Base-by-base conservation (phyloP, 2,888 invertebrate genomes). In the Galeruca laticollis region DNA sequence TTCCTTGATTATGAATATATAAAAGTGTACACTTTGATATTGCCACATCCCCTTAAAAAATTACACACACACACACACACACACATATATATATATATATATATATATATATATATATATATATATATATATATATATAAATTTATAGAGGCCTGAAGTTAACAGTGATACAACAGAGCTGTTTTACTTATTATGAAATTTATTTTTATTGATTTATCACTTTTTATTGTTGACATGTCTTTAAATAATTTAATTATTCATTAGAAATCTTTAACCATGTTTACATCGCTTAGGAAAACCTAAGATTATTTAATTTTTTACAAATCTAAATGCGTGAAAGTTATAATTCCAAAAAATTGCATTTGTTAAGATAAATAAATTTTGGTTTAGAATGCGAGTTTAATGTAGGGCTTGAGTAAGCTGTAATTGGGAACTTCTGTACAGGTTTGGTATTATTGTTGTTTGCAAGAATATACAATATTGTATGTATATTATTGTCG, bases 261-360 rank as follows among this genome's bases (percentile, higher is more conserved):
- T 5, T n/a, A 13, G 11, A 21, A 26, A 26, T 52, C 52, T 52
- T 11, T 52, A 52, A 52, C 26, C 52, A 52, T 21, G 52, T 52
- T 21, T 26, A 52, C 10, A 11, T 18, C 20, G 11, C 49, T 49
- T 18, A 49, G 49, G 20, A 49, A 49, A 18, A 49, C n/a, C 10
- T 49, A 49, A 9, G 9, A 20, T 49, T 49, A 21, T 21, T 31
- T 2, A 54, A 13, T 57, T 20, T 52, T 18, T 57, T 57, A 57
- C 33, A 57, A 47, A 20, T 54, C 31, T 54, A 11, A 54, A 13
- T 57, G 18, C 35, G 13, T 57, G 33, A 52, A 26, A 21, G 56
- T 57, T 57, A 10, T 35, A 57, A 57, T 54, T 54, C 15, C 35
- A 57, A 35, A 56, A 33, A 57, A 35, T 35, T 57, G 56, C 56